These are phyloP conservation scores for Aspidiotus rigidus DNA, from an alignment of 2,888 invertebrate genomes.

Conservation along the genomic window DNA sequence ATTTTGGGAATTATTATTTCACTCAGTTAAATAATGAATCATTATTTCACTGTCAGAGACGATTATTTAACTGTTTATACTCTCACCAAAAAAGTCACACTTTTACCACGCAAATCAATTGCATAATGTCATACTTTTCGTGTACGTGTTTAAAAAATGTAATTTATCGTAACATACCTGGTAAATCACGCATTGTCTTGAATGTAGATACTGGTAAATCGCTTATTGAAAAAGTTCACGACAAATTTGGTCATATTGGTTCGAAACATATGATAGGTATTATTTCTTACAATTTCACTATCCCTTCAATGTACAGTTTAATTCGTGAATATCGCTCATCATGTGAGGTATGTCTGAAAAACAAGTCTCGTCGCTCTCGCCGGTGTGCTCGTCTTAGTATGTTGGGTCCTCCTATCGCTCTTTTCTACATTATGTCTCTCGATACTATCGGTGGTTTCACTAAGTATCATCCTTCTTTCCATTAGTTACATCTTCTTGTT, in stretches of 20 bases:
- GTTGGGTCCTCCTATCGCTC: conserved; percentile 39
- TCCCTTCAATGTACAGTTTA: conserved; percentile 3
- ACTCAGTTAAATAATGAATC: too few species aligned
- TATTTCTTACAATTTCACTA: background rate
- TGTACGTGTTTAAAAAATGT: too few species aligned
- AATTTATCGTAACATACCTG: background rate
- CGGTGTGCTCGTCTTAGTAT: conserved; percentile 38
- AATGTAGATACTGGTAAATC: background rate
- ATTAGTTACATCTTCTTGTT: conserved; percentile 39
- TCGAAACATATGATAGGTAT: background rate
- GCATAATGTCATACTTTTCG: too few species aligned
- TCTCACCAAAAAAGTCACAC: too few species aligned
- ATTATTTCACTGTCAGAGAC: too few species aligned
- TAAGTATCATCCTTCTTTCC: conserved; percentile 38
- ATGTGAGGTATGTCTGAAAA: conserved; percentile 3
- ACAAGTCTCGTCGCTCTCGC: conserved; percentile 7
- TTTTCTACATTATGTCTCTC: conserved; percentile 39
- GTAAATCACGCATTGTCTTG: background rate
- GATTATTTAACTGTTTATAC: too few species aligned
- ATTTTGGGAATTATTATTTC: too few species aligned
- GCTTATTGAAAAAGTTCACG: background rate
- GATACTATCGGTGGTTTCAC: conserved; percentile 40
- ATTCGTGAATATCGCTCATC: background rate
- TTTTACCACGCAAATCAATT: too few species aligned
- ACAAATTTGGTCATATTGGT: background rate